Conservation (phyloP, 2,113 vertebrate species). For the Indri indri region DNA sequence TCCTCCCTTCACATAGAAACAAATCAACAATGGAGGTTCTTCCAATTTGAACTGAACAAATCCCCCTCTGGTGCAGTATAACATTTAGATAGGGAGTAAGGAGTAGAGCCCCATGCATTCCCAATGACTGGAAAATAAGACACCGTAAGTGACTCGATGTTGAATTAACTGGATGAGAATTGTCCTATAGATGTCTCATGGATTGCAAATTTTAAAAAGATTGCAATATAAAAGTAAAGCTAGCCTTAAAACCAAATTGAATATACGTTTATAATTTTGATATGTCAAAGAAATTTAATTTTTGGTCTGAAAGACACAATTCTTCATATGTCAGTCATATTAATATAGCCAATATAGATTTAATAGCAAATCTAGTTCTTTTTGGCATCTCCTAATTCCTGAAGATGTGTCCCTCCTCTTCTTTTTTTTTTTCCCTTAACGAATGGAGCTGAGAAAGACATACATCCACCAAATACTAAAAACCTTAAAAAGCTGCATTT, state of each 20-base stretch:
- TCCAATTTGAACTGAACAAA: neutral
- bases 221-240: neutral
- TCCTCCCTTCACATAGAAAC: neutral
- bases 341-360: neutral
- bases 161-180: neutral
- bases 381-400: neutral
- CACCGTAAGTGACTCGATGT: neutral
- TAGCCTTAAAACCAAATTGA: neutral
- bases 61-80: neutral
- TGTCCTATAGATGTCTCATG: neutral
- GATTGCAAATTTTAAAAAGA: neutral
- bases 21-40: neutral
- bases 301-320: neutral
- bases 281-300: neutral
- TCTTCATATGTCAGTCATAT: neutral
- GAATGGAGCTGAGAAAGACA: neutral
- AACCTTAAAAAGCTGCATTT: neutral
- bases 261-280: neutral
- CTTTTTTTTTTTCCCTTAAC: neutral
- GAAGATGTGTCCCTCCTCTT: accelerated
- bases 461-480: neutral
- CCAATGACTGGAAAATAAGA: neutral
- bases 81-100: neutral
- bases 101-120: neutral
- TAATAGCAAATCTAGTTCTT: neutral